A percentile compares a stretch with the other conserved stretches of the same genome.
Evolutionary conservation across 2,797 vertebrate species (phyloP).

Genomic region (Lepus townsendii): DNA sequence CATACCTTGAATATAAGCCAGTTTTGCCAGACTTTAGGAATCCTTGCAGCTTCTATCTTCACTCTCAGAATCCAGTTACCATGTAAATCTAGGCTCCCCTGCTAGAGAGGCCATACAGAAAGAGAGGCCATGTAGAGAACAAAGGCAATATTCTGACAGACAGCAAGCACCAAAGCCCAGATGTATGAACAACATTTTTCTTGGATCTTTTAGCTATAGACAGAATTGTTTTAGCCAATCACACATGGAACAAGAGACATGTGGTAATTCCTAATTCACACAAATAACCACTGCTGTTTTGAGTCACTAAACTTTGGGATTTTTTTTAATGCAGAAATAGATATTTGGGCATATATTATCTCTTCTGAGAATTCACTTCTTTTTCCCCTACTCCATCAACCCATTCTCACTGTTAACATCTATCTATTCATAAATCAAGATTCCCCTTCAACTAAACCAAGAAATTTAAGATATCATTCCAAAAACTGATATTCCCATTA

Average conservation of each 20-base stretch:
- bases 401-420: conserved; percentile 34
- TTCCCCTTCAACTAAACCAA: conserved; percentile 5
- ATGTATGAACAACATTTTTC: not conserved
- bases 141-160: not conserved
- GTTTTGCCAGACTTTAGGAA: not conserved
- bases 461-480: conserved; percentile 6
- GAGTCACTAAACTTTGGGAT: not conserved
- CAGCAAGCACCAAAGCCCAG: not conserved
- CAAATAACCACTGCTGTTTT: not conserved
- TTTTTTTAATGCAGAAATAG: conserved; percentile 20
- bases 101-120: not conserved
- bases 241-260: not conserved
- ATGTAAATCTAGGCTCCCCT: not conserved
- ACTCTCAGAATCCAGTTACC: not conserved
- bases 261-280: not conserved
- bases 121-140: not conserved
- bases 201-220: not conserved
- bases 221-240: not conserved
- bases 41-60: not conserved
- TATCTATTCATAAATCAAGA: not conserved
- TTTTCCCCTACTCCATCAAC: not conserved
- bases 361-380: conserved; percentile 36
- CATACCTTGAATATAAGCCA: not conserved
- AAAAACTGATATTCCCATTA: conserved; percentile 27
- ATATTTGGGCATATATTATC: not conserved